These are phyloP conservation scores for Eupithecia vulgata DNA, from an alignment of 2,888 invertebrate genomes.

Conservation along the genomic window DNA sequence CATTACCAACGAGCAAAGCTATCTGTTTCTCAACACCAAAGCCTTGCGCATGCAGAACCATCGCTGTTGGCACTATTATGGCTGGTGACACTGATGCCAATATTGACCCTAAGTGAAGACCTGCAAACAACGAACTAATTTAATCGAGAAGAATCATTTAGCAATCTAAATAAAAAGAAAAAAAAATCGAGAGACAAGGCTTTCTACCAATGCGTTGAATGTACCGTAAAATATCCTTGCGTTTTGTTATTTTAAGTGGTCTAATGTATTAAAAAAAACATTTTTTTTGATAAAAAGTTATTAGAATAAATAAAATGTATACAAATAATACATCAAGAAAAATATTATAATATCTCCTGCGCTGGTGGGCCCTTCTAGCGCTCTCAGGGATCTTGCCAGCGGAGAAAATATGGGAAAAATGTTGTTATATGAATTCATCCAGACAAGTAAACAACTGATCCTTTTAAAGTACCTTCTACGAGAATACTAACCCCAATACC, in stretches of 20 bases:
- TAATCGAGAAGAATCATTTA: not conserved
- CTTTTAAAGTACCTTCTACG: constrained; percentile 10
- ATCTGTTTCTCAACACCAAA: constrained; percentile 96
- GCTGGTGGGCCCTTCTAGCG: too few species aligned
- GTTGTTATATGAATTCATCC: not conserved
- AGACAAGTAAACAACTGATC: not conserved
- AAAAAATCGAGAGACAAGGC: not conserved
- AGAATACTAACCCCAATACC: constrained; percentile 78
- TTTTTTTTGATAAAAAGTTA: not conserved
- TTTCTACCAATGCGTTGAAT: not conserved
- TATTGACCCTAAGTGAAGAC: constrained; percentile 91
- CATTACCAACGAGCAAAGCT: constrained; percentile 95
- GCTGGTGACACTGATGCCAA: constrained; percentile 98
- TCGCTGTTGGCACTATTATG: constrained; percentile 95
- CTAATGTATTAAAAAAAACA: not conserved
- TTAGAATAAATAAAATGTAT: not conserved
- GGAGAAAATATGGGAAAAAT: not conserved
- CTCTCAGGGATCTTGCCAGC: too few species aligned
- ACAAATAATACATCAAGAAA: not conserved
- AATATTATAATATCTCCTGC: too few species aligned
- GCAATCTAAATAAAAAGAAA: not conserved
- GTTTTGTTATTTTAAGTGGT: not conserved
- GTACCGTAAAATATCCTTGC: not conserved
- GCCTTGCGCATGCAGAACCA: constrained; percentile 90
- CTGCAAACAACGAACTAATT: constrained; percentile 54